Conservation (phyloP, 2,797 vertebrate genomes). For the Peromyscus nudipes region DNA sequence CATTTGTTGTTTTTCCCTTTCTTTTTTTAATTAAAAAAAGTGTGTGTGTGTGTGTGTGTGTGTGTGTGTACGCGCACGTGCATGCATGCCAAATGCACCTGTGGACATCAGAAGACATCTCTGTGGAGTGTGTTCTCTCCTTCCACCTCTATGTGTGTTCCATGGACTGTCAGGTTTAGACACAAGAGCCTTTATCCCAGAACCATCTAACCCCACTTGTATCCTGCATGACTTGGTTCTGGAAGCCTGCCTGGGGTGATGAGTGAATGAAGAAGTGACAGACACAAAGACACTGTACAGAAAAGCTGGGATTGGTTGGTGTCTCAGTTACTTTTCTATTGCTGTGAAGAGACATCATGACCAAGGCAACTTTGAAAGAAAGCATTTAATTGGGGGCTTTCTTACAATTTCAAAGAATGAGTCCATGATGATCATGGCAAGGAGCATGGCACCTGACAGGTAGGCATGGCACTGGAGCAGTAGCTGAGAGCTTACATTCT, state of each 20-base stretch:
- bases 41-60: neutral
- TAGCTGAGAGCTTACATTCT: neutral
- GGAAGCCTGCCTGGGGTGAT: neutral
- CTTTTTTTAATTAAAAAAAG: neutral
- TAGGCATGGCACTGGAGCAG: neutral
- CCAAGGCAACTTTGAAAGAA: neutral
- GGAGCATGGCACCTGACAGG: neutral
- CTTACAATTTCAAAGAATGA: neutral
- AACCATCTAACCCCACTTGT: neutral
- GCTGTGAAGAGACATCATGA: neutral
- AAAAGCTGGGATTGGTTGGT: neutral
- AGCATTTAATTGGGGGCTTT: neutral
- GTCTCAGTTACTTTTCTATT: neutral
- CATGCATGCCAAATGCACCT: too few relatives aligned
- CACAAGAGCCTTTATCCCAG: neutral
- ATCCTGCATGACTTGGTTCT: neutral
- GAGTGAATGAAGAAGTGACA: neutral
- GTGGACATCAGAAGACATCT: neutral
- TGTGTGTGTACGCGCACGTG: neutral
- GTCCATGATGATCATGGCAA: neutral
- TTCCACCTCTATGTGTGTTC: neutral
- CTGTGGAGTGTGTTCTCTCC: neutral
- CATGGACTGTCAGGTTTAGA: neutral
- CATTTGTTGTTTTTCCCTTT: neutral
- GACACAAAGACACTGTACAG: neutral